phyloP scores from a whole-genome alignment of 2,113 vertebrate species.

The Neodontobutis hainanensis region DNA sequence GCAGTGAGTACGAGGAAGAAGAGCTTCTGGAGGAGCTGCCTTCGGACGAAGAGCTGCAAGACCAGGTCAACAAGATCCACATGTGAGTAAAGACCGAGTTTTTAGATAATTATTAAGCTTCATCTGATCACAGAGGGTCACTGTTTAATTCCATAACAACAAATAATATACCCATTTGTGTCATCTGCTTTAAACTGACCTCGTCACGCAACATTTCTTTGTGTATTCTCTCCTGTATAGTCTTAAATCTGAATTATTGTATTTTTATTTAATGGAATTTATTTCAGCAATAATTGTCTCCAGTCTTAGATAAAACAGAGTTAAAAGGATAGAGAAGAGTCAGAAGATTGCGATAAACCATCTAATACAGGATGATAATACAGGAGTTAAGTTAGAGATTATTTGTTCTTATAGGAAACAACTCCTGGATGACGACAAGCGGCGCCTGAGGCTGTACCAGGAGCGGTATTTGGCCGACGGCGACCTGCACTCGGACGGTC shows the following conservation, averaged over 20 bases:
- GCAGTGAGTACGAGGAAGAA: constrained; percentile 93
- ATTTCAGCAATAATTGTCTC: too few relatives aligned
- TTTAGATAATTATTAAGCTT: not conserved
- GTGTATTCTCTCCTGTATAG: too few relatives aligned
- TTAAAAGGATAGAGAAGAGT: not conserved
- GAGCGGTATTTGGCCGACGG: constrained; percentile 92
- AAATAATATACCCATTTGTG: too few relatives aligned
- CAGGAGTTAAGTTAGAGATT: not conserved
- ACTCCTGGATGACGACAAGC: constrained; percentile 92
- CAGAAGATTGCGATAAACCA: too few relatives aligned
- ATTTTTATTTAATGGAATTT: too few relatives aligned
- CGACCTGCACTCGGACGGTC: constrained; percentile 93
- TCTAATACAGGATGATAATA: too few relatives aligned
- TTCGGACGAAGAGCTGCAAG: constrained; percentile 87
- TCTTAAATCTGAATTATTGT: too few relatives aligned
- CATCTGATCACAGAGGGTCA: too few relatives aligned
- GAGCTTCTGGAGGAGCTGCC: constrained; percentile 90
- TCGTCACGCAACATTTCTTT: too few relatives aligned
- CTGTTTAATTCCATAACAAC: too few relatives aligned
- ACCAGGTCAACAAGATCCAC: constrained; percentile 95
- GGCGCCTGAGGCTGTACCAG: constrained; percentile 89
- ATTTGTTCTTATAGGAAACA: constrained; percentile 84
- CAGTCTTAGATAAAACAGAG: too few relatives aligned
- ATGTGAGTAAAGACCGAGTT: constrained; percentile 82
- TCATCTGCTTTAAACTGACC: too few relatives aligned